Evolutionary conservation across 2,113 vertebrate genomes (phyloP), one percentile per base, ranked within the genome.

Genomic region (Gnathonemus echidnorhynchus): DNA sequence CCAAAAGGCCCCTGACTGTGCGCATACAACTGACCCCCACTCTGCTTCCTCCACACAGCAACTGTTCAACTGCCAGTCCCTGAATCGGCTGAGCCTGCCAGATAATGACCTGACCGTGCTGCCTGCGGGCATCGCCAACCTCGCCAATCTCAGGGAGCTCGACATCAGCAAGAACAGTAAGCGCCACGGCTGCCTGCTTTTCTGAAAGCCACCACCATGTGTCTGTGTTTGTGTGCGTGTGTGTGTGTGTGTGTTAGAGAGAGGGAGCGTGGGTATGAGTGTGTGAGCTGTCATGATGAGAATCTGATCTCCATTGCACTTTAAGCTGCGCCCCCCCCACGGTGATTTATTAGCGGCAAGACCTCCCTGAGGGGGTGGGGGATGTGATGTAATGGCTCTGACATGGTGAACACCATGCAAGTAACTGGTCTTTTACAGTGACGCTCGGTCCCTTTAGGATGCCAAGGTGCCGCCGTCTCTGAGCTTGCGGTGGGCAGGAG

Each of bases 141-240:
- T 99, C 95, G 96, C 98, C 96, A 99, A 98, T 95, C 98, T 99
- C 97, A 97, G 97, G 96, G 98, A 99, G 97, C 97, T 99, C 91
- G 98, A 99, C 94, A 96, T 99, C 97, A 99, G 98, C 97, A 99
- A 99, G 96, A 99, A 99, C 96, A 98, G 98, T 99, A 97, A 98
- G 97, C 90, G 86, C 80, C 88, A 66, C 24, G 2, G 8, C 62
- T 1, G 0, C 24, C 48, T 24, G 31, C 5, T 1, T 70, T 27
- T 13, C 2, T 11, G 62, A 27, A n/a, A n/a, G 9, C 62, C 66
- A 10, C 11, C n/a, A 31, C 27, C n/a, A 7, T 74, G 11, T 74
- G 19, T 15, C 10, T 21, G 8, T n/a, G 62, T 7, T 8, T 21
- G 53, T 21, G 19, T 53, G 19, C 6, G 50, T 52, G 3, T 19